Percentiles rank a stretch among this genome's conserved stretches.
Evolutionary conservation across 1,140 invertebrate genomes (phyloP).

Genomic region (Dendrolimus kikuchii): DNA sequence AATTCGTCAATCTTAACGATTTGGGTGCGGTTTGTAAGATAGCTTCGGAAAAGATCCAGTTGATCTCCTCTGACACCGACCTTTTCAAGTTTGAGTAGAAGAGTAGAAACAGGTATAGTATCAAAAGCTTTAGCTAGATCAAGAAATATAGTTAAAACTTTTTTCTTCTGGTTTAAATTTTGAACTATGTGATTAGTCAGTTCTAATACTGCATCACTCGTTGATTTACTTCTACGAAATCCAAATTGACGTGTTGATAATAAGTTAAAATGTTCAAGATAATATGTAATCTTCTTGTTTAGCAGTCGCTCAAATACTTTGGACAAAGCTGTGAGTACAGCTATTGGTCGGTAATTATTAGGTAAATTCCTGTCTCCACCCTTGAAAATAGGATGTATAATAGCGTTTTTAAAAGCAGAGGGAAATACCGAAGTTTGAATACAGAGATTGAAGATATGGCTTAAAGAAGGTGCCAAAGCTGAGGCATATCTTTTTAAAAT

Average conservation of each 20-base stretch:
- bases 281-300: background rate
- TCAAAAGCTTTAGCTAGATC: background rate
- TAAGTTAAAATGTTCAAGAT: background rate
- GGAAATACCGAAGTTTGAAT: background rate
- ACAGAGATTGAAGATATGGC: slow-evolving; percentile 4
- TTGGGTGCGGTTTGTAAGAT: slow-evolving; percentile 1
- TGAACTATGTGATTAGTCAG: background rate
- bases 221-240: slow-evolving; percentile 4
- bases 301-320: slow-evolving; percentile 3
- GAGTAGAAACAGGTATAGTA: slow-evolving; percentile 2
- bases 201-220: background rate
- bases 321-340: slow-evolving; percentile 1
- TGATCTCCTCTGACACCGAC: slow-evolving; percentile 2
- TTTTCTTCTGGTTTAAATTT: slow-evolving; percentile 1
- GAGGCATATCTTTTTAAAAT: background rate
- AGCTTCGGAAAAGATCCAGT: slow-evolving; percentile 4
- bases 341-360: slow-evolving; percentile 4
- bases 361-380: background rate
- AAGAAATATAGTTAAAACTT: background rate
- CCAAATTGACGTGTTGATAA: slow-evolving; percentile 1
- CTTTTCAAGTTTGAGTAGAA: slow-evolving; percentile 3
- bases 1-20: slow-evolving; percentile 1
- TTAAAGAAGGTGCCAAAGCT: background rate
- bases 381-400: slow-evolving; percentile 2
- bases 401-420: slow-evolving; percentile 1